Base-by-base conservation (phyloP, 2,797 vertebrate genomes). In the Dermochelys coriacea region DNA sequence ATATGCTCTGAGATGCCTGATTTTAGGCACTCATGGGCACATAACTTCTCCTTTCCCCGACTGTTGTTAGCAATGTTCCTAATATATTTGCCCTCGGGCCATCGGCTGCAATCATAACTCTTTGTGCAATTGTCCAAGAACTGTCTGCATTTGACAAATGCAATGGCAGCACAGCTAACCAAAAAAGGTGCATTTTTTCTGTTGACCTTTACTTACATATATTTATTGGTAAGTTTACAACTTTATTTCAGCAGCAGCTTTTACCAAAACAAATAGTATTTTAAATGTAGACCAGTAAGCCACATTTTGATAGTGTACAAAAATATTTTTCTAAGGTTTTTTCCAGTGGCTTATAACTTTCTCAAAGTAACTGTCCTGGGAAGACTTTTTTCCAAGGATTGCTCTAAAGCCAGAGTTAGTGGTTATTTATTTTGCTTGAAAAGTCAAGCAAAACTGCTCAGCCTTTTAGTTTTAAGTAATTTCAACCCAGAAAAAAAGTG, bases 281-380 rank as follows among this genome's bases (percentile, higher is more conserved):
- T 29, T 77, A 47, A 49, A 47, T 77, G 27, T 49, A 49, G 47
- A 49, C 77, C 45, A 77, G 27, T 41, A 49, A 77, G 15, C 27
- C 29, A 49, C 47, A 49, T 31, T 49, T 77, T 49, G 27, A 77
- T 29, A 77, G 15, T 18, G 47, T 29, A 29, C 41, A 77, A 49
- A 49, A 49, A 47, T 27, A 47, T 91, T 89, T 94, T 41, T 61
- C 29, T 87, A 85, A 75, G 75, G 78, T 31, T 47, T 94, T 94
- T 92, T 77, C 85, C n/a, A 54, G 79, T 93, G 85, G 85, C 87
- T 95, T 95, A 92, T 87, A 86, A 71, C 91, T 80, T 97, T 96
- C 95, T 93, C 54, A 91, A 89, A 97, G 95, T 95, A 95, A 92
- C 15, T 87, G 96, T 93, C 64, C 77, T 88, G 83, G 88, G 88